Evolutionary conservation across 2,797 vertebrate species (phyloP), one percentile per base, ranked within the genome.

Genomic region (Eulemur rubriventer): DNA sequence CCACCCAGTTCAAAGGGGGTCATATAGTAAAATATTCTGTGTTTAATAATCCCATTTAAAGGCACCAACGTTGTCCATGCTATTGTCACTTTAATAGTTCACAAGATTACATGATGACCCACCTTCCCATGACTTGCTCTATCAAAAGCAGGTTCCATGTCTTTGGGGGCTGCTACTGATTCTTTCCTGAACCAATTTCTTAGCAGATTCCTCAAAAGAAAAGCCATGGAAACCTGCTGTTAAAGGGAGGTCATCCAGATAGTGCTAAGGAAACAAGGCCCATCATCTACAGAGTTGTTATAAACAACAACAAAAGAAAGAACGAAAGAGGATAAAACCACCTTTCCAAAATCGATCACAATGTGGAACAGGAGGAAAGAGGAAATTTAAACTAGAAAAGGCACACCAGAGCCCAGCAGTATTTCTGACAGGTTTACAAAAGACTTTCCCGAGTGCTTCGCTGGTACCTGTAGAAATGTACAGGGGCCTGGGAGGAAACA

Each of bases 311-410:
- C 84, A 75, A 84, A 57, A 48, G 48, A 24, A 91, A 43, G n/a
- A 80, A 65, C 5, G 11, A 50, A 50, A 83, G 90, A 92, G 91
- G 96, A 97, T 63, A 79, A 93, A 96, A 88, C 95, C 80, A 96
- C 63, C 80, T 94, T 85, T 35, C 81, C 35, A 50, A 97, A 95
- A 98, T 86, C 4, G 26, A 97, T 94, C 75, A 95, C 81, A 94
- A 75, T 91, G 86, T 92, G n/a, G 50, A 92, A 82, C 22, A 85
- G 76, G 90, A 80, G 65, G 65, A 50, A 75, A 72, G 85, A 69
- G 76, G 41, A 6, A 16, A 87, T n/a, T 93, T 75, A 41, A 73
- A 94, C 81, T 81, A 63, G 33, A 67, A 83, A 93, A 82, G 55
- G 89, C 76, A 28, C 33, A 30, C 24, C 20, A 63, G 55, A 73